Evolutionary conservation across 2,888 invertebrate genomes (phyloP).

Genomic region (Pseudanteris insignis): DNA sequence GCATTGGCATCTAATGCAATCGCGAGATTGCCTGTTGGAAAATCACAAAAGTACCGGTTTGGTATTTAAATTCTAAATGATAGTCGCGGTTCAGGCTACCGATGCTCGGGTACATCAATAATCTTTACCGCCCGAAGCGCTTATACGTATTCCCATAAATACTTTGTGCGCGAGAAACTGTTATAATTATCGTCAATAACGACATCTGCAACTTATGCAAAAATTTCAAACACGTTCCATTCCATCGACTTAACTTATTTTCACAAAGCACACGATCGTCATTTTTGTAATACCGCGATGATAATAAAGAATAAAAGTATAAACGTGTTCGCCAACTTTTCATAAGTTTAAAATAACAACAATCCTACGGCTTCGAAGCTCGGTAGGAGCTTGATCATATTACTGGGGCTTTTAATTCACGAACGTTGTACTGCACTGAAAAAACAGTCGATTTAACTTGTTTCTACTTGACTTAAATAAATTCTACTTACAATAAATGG

Average conservation of each 20-base stretch:
- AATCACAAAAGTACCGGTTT: constrained; percentile 39
- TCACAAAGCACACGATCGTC: no score
- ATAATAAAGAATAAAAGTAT: constrained; percentile 1
- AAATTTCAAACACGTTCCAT: not conserved
- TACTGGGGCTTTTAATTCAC: no score
- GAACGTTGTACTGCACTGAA: no score
- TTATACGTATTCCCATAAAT: constrained; percentile 16
- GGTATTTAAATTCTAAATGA: constrained; percentile 39
- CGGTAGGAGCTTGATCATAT: no score
- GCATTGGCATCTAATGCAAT: constrained; percentile 31
- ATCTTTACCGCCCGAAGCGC: no score
- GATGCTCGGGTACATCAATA: constrained; percentile 20
- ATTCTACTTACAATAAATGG: no score
- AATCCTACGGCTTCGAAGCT: no score
- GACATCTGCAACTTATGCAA: not conserved
- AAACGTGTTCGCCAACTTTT: constrained; percentile 18
- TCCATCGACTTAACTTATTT: no score
- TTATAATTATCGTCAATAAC: constrained; percentile 9
- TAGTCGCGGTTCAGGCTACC: constrained; percentile 25
- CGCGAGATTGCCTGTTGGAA: constrained; percentile 34
- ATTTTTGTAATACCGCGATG: no score
- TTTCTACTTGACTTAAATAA: no score
- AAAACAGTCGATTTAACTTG: no score
- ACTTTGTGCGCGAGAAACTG: constrained; percentile 9
- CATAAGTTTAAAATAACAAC: constrained; percentile 18